Base-by-base conservation (phyloP, 2,797 vertebrate genomes). In the Arrhamphus sclerolepis region DNA sequence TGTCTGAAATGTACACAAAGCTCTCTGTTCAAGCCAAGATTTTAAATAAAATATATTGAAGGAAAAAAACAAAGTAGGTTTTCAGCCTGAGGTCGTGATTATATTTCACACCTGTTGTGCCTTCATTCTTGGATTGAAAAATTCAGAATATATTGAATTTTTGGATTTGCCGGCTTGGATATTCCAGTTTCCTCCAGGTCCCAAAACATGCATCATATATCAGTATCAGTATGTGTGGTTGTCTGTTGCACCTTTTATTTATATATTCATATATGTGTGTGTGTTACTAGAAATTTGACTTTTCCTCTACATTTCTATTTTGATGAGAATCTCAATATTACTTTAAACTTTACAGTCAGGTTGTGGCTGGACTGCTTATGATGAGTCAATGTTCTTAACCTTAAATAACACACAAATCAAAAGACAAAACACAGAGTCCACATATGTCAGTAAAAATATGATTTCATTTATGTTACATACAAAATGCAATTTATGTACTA, bases 401-500 rank as follows among this genome's bases (percentile, higher is more conserved):
- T 49, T 1, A 18, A 29, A 31, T 6, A 3, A 4, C 2, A 18
- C 5, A 17, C 18, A 18, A 21, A 38, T 7, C 11, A 40, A 11
- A 39, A 16, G n/a, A 1, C 76, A 82, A 58, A 21, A 1, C 49
- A 74, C 75, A 69, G 50, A 59, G 42, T 13, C 63, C 31, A 11
- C 20, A 44, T 58, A 56, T 59, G 26, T 89, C 87, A 89, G 87
- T 92, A 93, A 93, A 94, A 94, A 93, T 93, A 92, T 67, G 72
- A 91, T 91, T 90, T 89, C 81, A 84, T 92, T 90, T 89, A 91
- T 88, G 72, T 83, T 87, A 88, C 93, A 80, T 94, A 93, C 86
- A 96, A 96, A 94, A 95, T 92, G 91, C 81, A 84, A 86, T 88
- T 87, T 89, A 93, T 92, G 93, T 95, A 94, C 93, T 91, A 94